phyloP scores from a whole-genome alignment of 2,113 vertebrate genomes.

The Ailuropoda melanoleuca region DNA sequence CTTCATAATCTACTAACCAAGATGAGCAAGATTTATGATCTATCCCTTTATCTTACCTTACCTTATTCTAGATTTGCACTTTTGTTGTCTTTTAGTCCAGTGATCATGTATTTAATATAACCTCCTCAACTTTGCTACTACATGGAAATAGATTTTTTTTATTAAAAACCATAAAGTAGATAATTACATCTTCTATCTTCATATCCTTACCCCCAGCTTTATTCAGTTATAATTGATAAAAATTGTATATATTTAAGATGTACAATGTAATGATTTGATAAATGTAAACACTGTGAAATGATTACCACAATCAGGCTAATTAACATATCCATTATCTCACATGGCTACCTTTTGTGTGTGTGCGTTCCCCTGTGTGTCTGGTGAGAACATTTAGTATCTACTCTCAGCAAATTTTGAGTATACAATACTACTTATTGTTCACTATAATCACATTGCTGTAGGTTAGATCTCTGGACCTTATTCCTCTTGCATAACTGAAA shows the following conservation, averaged over 20 bases:
- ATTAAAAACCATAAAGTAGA: neutral
- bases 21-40: neutral
- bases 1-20: neutral
- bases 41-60: neutral
- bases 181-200: neutral
- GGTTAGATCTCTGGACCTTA: neutral
- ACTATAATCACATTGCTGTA: neutral
- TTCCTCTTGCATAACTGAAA: neutral
- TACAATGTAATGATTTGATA: neutral
- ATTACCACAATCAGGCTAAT: neutral
- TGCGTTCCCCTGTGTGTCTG: neutral
- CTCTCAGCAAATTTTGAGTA: neutral
- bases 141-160: neutral
- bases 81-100: neutral
- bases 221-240: neutral
- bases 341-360: neutral
- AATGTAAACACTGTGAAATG: neutral
- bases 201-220: neutral
- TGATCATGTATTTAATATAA: neutral
- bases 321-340: neutral
- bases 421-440: neutral
- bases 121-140: neutral
- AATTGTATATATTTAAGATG: neutral
- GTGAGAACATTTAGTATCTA: neutral
- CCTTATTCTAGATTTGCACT: neutral